Base-by-base conservation (phyloP, 2,888 invertebrate genomes). In the Oscheius myriophilus region DNA sequence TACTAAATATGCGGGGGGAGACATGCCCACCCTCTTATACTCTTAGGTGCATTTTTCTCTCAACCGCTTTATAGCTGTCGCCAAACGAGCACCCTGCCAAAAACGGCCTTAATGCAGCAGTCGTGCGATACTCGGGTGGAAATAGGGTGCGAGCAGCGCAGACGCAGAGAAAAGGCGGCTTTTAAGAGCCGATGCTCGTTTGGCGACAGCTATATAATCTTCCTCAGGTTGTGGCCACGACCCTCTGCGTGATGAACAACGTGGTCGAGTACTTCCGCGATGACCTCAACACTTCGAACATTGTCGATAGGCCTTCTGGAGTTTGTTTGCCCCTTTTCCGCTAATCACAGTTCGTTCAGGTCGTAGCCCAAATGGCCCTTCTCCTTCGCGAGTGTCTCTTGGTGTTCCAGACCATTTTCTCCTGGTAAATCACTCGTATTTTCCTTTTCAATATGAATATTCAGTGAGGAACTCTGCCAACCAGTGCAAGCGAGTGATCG, bases 271-370 rank as follows among this genome's bases (percentile, higher is more conserved):
- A 43, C 14, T 51, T 67, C 14, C 59, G 67, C 2, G 33, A 39
- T 3, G 49, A 58, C 21, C 57, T 67, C 3, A 51, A 67, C 39
- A 23, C 26, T 21, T 67, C 67, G 4, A 52, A 67, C 26, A 58
- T 67, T 23, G 46, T 43, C n/a, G 67, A 67, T n/a, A 33, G 42
- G 21, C 23, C 46, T 6, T 11, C 23, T 11, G 18, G 18, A 1
- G 59, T 59, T 3, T 14, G 42, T 9, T 3, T 49, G 3, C 6
- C 21, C 21, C 18, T 9, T 49, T 9, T 33, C 4, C 3, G 9
- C 3, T 9, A 33, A 33, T 9, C 33, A 33, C 4, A 9, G 9
- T 33, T 43, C 41, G 12, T 51, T n/a, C 55, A 58, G 58, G 16
- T 58, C 18, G 23, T 58, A 39, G 39, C 58, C 16, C 42, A 58